These are phyloP conservation scores for Stenchaetothrips biformis DNA, from an alignment of 2,888 invertebrate species.

Conservation along the genomic window DNA sequence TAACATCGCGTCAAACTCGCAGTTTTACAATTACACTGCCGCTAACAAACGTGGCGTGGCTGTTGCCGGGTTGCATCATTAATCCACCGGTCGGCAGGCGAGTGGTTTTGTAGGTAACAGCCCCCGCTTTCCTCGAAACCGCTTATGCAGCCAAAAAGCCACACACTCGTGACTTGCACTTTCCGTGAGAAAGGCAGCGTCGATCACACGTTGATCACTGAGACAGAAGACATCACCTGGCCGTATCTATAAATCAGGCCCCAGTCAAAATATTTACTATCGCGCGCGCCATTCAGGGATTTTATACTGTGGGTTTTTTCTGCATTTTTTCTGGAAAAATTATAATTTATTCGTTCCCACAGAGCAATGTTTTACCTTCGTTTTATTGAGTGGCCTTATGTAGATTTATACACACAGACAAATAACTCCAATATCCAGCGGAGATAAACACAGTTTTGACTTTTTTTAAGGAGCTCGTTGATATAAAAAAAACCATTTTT, in stretches of 20 bases:
- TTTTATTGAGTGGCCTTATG: constrained; percentile 10
- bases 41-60: too few relatives aligned
- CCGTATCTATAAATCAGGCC: constrained; percentile 11
- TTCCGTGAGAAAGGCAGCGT: not conserved
- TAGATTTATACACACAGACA: constrained; percentile 18
- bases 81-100: too few relatives aligned
- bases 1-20: not conserved
- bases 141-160: too few relatives aligned
- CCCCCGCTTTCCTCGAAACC: too few relatives aligned
- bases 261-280: constrained; percentile 20
- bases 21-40: not conserved
- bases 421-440: not conserved
- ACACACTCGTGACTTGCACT: not conserved
- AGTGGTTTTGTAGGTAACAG: too few relatives aligned
- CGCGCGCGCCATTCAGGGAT: not conserved
- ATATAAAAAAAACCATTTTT: not conserved
- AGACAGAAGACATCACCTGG: constrained; percentile 9
- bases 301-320: not conserved
- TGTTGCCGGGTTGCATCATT: too few relatives aligned
- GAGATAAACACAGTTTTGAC: not conserved
- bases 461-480: not conserved
- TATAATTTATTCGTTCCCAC: not conserved
- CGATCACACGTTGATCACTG: constrained; percentile 22
- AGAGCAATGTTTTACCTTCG: constrained; percentile 13
- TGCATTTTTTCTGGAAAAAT: not conserved